These are phyloP conservation scores for Coremacera marginata DNA, from an alignment of 2,888 invertebrate genomes.

Conservation along the genomic window DNA sequence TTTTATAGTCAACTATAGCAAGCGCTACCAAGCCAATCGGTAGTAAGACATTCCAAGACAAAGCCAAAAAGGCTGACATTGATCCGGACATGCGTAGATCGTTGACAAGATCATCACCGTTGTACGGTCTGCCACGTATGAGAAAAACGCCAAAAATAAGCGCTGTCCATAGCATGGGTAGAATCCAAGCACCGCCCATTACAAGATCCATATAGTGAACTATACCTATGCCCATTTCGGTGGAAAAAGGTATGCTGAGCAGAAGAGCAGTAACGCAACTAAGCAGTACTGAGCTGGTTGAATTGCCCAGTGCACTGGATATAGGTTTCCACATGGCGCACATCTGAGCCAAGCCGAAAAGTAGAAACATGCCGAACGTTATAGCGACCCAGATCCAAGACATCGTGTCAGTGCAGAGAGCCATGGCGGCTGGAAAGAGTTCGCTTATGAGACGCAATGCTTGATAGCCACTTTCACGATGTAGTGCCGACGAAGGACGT, in stretches of 20 bases:
- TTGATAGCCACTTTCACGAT: conserved; percentile 82
- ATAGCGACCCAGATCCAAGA: conserved; percentile 91
- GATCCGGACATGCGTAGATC: conserved; percentile 70
- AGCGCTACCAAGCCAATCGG: conserved; percentile 84
- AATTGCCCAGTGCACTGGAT: conserved; percentile 81
- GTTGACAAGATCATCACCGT: conserved; percentile 73
- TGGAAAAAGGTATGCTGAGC: conserved; percentile 86
- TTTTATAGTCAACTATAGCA: conserved; percentile 79
- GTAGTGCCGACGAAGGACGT: conserved; percentile 56
- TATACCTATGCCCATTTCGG: conserved; percentile 85
- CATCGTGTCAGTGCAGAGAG: conserved; percentile 78
- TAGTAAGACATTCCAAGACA: conserved; percentile 89
- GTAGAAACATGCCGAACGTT: conserved; percentile 85
- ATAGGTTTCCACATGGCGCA: conserved; percentile 93
- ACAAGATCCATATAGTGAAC: conserved; percentile 89
- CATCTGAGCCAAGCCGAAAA: conserved; percentile 90
- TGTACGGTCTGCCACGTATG: conserved; percentile 87
- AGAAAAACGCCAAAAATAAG: conserved; percentile 87
- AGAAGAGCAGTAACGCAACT: conserved; percentile 87
- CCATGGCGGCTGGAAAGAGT: conserved; percentile 87
- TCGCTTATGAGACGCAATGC: conserved; percentile 88
- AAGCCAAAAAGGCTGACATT: conserved; percentile 78
- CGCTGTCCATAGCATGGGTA: conserved; percentile 81
- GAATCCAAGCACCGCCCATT: conserved; percentile 89
- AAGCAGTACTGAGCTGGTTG: conserved; percentile 79